Evolutionary conservation across 1,140 invertebrate species (phyloP).

Genomic region (Dreissena rostriformis): DNA sequence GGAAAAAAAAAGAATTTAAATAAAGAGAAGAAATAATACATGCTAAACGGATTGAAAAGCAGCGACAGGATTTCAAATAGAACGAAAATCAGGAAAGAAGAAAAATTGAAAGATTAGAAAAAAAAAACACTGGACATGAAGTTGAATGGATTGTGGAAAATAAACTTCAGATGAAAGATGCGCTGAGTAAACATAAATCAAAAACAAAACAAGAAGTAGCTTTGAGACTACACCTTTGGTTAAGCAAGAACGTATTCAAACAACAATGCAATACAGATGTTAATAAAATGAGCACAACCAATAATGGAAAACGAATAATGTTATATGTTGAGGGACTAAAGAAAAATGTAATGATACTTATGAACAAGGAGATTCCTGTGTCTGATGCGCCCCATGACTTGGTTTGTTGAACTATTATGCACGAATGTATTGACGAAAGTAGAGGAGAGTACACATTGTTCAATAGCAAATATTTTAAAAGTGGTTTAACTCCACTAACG

Average conservation of each 20-base stretch:
- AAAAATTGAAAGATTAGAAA: conserved; percentile 18
- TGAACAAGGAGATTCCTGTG: conserved; percentile 1
- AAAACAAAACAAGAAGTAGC: conserved; percentile 19
- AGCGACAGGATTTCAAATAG: conserved; percentile 7
- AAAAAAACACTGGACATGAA: conserved; percentile 12
- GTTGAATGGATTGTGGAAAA: conserved; percentile 23
- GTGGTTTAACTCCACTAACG: no score
- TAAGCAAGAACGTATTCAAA: conserved; percentile 37
- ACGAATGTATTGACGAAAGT: no score
- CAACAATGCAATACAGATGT: conserved; percentile 5
- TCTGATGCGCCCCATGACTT: background rate
- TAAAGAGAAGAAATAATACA: background rate
- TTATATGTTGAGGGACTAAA: conserved; percentile 19
- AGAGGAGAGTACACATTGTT: no score
- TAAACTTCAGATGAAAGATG: background rate
- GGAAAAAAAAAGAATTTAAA: conserved; percentile 21
- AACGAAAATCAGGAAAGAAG: conserved; percentile 12
- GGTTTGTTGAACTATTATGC: no score
- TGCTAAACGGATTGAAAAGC: conserved; percentile 4
- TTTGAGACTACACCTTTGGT: conserved; percentile 18
- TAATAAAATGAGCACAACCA: background rate
- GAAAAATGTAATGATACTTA: conserved; percentile 16
- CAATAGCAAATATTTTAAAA: no score
- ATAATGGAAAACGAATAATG: background rate
- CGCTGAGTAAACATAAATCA: background rate